Base-by-base conservation (phyloP, 2,113 vertebrate species). In the Barbus barbus region DNA sequence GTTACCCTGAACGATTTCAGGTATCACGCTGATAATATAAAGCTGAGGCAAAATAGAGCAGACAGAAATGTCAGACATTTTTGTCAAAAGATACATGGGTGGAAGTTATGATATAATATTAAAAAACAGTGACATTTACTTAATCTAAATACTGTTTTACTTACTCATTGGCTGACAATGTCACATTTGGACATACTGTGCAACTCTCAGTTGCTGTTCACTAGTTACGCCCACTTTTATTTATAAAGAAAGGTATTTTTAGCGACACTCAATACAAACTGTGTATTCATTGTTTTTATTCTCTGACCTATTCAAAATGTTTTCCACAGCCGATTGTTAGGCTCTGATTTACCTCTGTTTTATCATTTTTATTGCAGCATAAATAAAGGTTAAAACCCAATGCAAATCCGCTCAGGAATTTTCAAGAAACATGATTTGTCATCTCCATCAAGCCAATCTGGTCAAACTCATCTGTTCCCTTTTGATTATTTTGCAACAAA, bases 401-500 rank as follows among this genome's bases (percentile, higher is more conserved):
- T 1, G 12, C 61, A 81, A 81, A 81, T 81, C 78, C 60, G 18
- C 78, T 81, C 26, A 67, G 78, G 61, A 81, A 48, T 67, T 46
- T 81, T 61, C 60, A 46, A 51, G 26, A 18, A 67, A 67, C 60
- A 44, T 51, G 28, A 81, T 81, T 81, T 4, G 63, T 51, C 38
- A 51, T 60, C 51, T 83, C 13, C 18, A 79, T 74, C 48, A 79
- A 82, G 72, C 63, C 74, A 86, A 82, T 75, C 65, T 20, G 46
- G 36, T 53, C 44, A 63, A 84, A 48, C 24, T 56, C 46, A 80
- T 82, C 78, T 78, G 22, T 67, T 81, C 12, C 78, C 78, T 81
- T 79, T 63, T 79, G 58, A 46, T 79, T 48, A 67, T 81, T 81
- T 81, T 51, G 41, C 60, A 81, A 81, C 41, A 81, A 67, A 33